Evolutionary conservation across 2,797 vertebrate species (phyloP).

Genomic region (Syngnathus rostellatus): DNA sequence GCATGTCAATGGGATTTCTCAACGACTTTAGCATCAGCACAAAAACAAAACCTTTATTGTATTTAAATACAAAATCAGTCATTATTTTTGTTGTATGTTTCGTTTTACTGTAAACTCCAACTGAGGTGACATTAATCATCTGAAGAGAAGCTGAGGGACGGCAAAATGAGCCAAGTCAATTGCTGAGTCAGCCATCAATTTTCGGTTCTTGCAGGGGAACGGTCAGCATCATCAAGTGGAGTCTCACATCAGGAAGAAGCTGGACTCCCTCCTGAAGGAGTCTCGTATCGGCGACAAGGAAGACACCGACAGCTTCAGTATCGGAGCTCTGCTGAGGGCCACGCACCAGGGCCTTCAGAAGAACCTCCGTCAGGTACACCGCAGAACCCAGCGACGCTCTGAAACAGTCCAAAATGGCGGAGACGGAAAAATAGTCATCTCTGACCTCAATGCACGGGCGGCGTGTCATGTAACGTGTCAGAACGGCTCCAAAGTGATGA

Average conservation of each 20-base stretch:
- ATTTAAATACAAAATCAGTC: no score
- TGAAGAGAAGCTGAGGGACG: no score
- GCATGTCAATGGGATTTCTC: no score
- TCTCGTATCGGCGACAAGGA: slow-evolving; percentile 93
- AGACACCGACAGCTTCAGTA: slow-evolving; percentile 94
- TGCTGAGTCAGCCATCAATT: neutral
- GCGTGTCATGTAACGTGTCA: slow-evolving; percentile 20
- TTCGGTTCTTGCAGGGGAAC: slow-evolving; percentile 70
- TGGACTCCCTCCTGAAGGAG: slow-evolving; percentile 93
- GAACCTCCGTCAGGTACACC: slow-evolving; percentile 84
- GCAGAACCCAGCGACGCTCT: neutral
- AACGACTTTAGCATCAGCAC: no score
- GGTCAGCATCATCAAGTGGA: slow-evolving; percentile 85
- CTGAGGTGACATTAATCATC: no score
- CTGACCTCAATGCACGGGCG: neutral
- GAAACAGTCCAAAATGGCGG: no score
- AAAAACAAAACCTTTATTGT: no score
- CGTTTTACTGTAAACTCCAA: no score
- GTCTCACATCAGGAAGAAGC: slow-evolving; percentile 89
- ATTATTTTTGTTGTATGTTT: no score
- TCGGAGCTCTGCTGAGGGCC: slow-evolving; percentile 84
- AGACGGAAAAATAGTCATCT: no score
- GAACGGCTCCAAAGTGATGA: slow-evolving; percentile 31
- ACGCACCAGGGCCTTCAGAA: slow-evolving; percentile 87
- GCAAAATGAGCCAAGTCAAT: no score